Evolutionary conservation across 2,113 vertebrate species (phyloP).

Genomic region (Mobula birostris): DNA sequence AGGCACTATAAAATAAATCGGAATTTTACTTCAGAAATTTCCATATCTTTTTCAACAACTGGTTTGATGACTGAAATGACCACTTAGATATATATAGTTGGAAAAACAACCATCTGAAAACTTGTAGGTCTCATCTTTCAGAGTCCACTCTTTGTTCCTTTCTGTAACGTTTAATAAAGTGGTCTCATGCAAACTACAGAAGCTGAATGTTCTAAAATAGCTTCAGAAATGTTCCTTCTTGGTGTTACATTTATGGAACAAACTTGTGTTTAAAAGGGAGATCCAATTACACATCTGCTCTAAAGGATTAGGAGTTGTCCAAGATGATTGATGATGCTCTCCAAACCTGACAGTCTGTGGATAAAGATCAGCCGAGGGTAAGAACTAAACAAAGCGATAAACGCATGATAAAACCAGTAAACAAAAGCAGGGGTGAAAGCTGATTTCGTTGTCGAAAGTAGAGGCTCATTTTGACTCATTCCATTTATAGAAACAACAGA

Average conservation of each 20-base stretch:
- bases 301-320: neutral
- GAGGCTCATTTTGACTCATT: neutral
- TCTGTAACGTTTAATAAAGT: neutral
- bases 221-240: neutral
- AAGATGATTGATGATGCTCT: neutral
- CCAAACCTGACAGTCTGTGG: neutral
- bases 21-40: neutral
- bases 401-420: neutral
- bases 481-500: conserved; percentile 30
- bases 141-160: neutral
- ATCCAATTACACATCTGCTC: neutral
- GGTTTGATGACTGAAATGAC: neutral
- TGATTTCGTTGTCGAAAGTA: neutral
- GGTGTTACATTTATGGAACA: conserved; percentile 29
- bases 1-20: neutral
- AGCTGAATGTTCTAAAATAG: conserved; percentile 18
- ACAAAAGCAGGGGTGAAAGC: neutral
- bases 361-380: neutral
- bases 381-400: neutral
- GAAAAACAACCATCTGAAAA: neutral
- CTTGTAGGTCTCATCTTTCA: neutral
- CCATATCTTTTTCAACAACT: neutral
- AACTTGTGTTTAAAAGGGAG: neutral
- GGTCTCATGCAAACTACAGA: neutral
- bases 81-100: neutral